Evolutionary conservation across 2,113 vertebrate genomes (phyloP).

Genomic region (Grammomys surdaster): DNA sequence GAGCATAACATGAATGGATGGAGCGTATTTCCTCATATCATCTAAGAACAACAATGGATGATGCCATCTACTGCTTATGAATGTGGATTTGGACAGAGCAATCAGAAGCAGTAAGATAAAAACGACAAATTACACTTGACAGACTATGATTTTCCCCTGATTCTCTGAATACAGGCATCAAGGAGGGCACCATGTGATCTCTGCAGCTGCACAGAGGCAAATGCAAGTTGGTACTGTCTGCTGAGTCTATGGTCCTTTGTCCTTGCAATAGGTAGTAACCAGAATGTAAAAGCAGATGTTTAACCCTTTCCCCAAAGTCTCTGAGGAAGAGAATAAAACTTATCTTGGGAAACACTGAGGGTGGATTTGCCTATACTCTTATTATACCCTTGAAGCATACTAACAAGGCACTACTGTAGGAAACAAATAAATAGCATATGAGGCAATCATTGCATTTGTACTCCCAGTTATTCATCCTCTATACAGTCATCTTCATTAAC

Average conservation of each 20-base stretch:
- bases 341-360: not conserved
- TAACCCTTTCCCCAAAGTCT: not conserved
- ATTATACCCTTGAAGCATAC: not conserved
- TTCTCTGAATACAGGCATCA: constrained; percentile 49
- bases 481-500: not conserved
- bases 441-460: not conserved
- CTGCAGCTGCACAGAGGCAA: constrained; percentile 39
- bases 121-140: constrained; percentile 57
- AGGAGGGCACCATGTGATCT: not conserved
- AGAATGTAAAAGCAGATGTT: constrained; percentile 16
- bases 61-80: constrained; percentile 53
- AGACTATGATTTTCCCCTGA: constrained; percentile 54
- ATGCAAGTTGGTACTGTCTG: not conserved
- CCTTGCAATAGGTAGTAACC: constrained; percentile 11
- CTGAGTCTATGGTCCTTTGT: constrained; percentile 44
- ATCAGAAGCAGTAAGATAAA: constrained; percentile 67
- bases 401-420: not conserved
- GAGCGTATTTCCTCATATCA: constrained; percentile 42
- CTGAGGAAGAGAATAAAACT: not conserved
- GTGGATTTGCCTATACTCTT: not conserved
- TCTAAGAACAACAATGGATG: constrained; percentile 59
- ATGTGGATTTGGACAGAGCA: constrained; percentile 61
- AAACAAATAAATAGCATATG: not conserved
- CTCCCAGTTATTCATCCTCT: not conserved
- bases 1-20: constrained; percentile 19